A percentile compares a stretch with the other conserved stretches of the same genome.
phyloP scores from a whole-genome alignment of 2,797 vertebrate species.

The Tragopan temminckii region DNA sequence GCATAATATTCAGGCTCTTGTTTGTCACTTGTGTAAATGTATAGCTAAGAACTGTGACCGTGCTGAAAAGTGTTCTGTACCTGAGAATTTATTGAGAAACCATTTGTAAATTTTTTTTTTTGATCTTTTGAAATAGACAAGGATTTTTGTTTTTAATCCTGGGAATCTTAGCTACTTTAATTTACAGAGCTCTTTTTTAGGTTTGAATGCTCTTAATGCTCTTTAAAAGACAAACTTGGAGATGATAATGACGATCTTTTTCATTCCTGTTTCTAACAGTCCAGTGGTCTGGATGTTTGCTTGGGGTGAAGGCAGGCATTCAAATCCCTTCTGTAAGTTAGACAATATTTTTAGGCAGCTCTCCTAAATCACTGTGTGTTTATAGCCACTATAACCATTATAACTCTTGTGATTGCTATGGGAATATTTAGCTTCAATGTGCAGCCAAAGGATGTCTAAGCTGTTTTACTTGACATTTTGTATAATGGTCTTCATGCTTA shows the following conservation, averaged over 20 bases:
- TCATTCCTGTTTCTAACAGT: background rate
- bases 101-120: background rate
- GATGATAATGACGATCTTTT: rapidly evolving
- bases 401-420: background rate
- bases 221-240: background rate
- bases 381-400: background rate
- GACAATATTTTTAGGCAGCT: background rate
- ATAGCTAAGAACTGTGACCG: too few relatives aligned
- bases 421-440: background rate
- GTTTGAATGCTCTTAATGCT: background rate
- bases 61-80: too few relatives aligned
- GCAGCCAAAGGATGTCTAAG: background rate
- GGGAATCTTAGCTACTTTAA: background rate
- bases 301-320: background rate
- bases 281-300: background rate
- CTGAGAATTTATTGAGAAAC: background rate
- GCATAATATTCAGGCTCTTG: too few relatives aligned
- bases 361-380: background rate
- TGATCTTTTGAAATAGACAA: background rate
- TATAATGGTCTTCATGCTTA: background rate
- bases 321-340: background rate
- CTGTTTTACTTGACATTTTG: background rate
- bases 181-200: background rate
- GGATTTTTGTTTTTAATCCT: background rate
- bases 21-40: too few relatives aligned